A percentile compares a stretch with the other conserved stretches of the same genome.
Evolutionary conservation across 2,797 vertebrate species (phyloP).

Genomic region (Hippopotamyrus pictus): DNA sequence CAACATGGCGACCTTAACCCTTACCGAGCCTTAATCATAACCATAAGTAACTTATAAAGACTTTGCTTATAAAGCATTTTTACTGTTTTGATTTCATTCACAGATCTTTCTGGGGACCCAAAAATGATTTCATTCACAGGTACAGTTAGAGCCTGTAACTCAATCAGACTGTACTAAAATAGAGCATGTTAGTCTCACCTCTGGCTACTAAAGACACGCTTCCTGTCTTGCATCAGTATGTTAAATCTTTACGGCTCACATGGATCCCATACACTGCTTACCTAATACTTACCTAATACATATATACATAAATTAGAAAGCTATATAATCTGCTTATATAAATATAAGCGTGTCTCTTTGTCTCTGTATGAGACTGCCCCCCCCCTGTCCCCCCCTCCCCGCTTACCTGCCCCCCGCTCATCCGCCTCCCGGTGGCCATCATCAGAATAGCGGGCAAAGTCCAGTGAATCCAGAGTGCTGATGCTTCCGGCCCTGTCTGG

Average conservation of each 20-base stretch:
- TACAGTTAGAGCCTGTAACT: neutral
- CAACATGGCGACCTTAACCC: too few relatives aligned
- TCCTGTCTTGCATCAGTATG: neutral
- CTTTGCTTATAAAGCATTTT: too few relatives aligned
- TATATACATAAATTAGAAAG: neutral
- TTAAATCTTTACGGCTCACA: neutral
- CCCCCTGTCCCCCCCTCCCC: neutral
- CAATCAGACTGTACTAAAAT: neutral
- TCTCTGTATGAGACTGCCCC: neutral
- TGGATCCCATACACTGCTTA: neutral
- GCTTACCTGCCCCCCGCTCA: constrained; percentile 88
- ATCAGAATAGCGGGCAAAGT: constrained; percentile 97
- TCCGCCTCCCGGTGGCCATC: constrained; percentile 95
- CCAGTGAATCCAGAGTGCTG: constrained; percentile 97
- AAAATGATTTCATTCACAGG: too few relatives aligned
- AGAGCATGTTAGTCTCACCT: neutral
- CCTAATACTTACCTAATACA: neutral
- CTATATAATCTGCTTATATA: neutral
- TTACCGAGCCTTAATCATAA: too few relatives aligned
- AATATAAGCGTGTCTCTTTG: neutral
- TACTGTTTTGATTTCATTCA: too few relatives aligned
- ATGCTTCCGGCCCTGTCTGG: constrained; percentile 93
- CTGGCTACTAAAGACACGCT: neutral
- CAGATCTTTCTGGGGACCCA: too few relatives aligned
- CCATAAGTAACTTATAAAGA: too few relatives aligned